A percentile compares a stretch with the other conserved stretches of the same genome.
Conservation (phyloP, 1,140 invertebrate species). For the Drosophila varians region DNA sequence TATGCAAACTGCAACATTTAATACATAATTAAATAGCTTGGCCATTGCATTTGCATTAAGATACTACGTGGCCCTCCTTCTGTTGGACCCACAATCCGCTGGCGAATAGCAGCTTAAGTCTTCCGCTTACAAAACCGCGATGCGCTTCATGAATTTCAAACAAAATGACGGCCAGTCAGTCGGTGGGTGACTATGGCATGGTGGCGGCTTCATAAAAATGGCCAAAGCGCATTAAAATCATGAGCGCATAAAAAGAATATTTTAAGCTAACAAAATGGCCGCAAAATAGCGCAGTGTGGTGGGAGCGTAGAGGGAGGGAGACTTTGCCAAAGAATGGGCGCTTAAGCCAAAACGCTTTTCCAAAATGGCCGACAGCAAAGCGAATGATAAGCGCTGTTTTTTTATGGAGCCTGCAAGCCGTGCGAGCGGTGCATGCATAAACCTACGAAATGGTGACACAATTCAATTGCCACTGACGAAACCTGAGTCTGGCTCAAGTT, state of each 20-base stretch:
- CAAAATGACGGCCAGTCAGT: constrained; percentile 47
- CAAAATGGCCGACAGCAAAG: constrained; percentile 47
- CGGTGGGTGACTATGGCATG: constrained; percentile 1
- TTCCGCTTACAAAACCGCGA: constrained; percentile 56
- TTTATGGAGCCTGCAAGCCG: constrained; percentile 31
- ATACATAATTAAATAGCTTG: constrained; percentile 57
- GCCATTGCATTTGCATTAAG: constrained; percentile 45
- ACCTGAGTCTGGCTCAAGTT: neutral
- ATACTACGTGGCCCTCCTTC: neutral
- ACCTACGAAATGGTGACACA: constrained; percentile 67
- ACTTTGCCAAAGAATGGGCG: constrained; percentile 31
- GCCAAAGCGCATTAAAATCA: constrained; percentile 73
- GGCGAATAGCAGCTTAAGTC: constrained; percentile 46
- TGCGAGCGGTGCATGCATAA: constrained; percentile 42
- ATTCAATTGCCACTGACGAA: constrained; percentile 56
- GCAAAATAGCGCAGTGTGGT: constrained; percentile 1
- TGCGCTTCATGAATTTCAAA: constrained; percentile 67
- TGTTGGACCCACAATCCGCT: neutral
- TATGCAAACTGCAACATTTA: constrained; percentile 53
- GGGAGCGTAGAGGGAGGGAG: neutral
- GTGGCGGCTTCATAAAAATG: constrained; percentile 58
- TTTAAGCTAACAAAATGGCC: constrained; percentile 59
- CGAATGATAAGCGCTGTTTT: constrained; percentile 34
- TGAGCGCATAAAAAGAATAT: constrained; percentile 70
- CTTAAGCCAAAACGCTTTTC: constrained; percentile 59